Percentiles rank a stretch among this genome's conserved stretches.
phyloP scores from a whole-genome alignment of 1,140 invertebrate species.

The Delia radicum region DNA sequence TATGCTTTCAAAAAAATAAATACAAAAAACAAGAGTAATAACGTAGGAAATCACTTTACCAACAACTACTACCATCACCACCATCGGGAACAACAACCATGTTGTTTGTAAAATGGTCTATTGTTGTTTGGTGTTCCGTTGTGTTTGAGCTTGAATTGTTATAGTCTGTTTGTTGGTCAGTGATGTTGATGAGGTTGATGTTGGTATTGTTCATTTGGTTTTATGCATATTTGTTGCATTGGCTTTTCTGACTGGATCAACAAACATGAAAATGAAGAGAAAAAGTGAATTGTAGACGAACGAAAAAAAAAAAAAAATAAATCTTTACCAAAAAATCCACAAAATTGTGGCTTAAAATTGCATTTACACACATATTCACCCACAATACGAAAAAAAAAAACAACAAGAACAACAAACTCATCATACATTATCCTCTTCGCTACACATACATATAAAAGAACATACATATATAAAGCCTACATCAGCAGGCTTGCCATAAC shows the following conservation, averaged over 20 bases:
- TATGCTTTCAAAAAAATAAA: neutral
- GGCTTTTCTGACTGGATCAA: neutral
- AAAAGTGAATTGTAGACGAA: neutral
- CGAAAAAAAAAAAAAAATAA: neutral
- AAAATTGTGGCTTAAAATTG: constrained; percentile 22
- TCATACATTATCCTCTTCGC: neutral
- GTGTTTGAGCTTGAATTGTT: neutral
- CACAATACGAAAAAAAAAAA: neutral
- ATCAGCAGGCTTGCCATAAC: neutral
- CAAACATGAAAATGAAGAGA: neutral
- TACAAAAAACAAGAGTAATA: neutral
- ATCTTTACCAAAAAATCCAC: neutral
- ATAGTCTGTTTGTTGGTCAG: neutral
- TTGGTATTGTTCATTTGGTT: neutral
- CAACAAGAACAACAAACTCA: neutral
- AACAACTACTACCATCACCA: neutral
- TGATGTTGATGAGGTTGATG: neutral
- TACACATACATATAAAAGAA: neutral
- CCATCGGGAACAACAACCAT: neutral
- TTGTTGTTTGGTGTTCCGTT: neutral
- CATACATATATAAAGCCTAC: neutral
- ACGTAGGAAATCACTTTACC: constrained; percentile 9
- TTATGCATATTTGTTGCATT: constrained; percentile 8
- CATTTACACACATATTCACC: neutral
- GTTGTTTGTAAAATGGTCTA: neutral